Percentiles rank a stretch among this genome's conserved stretches.
Conservation (phyloP, 2,797 vertebrate species). For the Urocyon cinereoargenteus region DNA sequence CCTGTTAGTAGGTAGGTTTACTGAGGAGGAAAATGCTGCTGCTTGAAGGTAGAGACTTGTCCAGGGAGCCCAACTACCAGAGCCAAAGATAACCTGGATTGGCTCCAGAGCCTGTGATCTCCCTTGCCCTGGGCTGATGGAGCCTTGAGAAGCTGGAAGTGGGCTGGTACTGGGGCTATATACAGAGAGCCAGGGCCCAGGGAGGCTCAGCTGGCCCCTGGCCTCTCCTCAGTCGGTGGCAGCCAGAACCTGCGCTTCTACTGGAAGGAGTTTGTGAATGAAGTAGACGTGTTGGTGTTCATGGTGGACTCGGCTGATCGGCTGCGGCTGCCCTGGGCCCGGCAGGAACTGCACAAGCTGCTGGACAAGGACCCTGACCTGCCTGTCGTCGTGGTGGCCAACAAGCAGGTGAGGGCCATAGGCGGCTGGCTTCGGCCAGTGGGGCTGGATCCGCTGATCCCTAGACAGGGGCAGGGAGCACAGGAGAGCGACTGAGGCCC, state of each 20-base stretch:
- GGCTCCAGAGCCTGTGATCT: neutral
- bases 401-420: slow-evolving; percentile 84
- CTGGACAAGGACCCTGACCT: slow-evolving; percentile 89
- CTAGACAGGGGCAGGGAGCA: neutral
- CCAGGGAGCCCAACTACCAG: neutral
- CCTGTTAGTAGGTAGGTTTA: neutral
- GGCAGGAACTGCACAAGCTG: slow-evolving; percentile 92
- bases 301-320: slow-evolving; percentile 94
- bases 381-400: slow-evolving; percentile 93
- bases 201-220: slow-evolving; percentile 51
- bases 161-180: neutral
- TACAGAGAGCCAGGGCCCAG: neutral
- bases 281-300: slow-evolving; percentile 93
- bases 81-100: neutral
- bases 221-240: slow-evolving; percentile 90
- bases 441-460: neutral
- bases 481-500: neutral
- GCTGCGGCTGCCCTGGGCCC: slow-evolving; percentile 90
- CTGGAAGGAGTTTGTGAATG: slow-evolving; percentile 94
- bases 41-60: neutral
- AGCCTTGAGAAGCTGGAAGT: neutral
- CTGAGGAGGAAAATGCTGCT: neutral
- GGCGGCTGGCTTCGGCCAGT: neutral
- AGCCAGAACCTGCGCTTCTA: slow-evolving; percentile 93
- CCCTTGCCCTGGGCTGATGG: neutral